phyloP scores from a whole-genome alignment of 2,888 invertebrate genomes.

The Panzeria rudis region DNA sequence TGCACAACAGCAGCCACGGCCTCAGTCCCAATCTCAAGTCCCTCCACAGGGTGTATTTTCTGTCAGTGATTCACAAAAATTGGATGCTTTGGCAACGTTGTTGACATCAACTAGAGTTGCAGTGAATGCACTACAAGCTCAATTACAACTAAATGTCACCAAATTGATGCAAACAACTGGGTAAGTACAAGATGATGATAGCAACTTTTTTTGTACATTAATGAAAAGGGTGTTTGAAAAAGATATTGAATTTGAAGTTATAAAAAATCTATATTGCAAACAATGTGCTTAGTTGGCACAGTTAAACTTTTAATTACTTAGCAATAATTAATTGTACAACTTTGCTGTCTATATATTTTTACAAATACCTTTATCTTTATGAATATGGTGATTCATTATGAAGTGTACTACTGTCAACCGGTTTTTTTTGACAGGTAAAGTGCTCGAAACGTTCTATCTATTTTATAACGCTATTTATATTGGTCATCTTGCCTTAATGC shows the following conservation, averaged over 20 bases:
- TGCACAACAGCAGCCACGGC: conserved; percentile 22
- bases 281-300: not conserved
- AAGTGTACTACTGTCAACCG: too few species aligned
- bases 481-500: too few species aligned
- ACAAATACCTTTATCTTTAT: not conserved
- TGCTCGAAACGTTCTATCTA: too few species aligned
- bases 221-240: not conserved
- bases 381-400: not conserved
- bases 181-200: conserved; percentile 73
- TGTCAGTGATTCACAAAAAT: conserved; percentile 62
- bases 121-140: conserved; percentile 69
- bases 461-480: too few species aligned
- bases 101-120: conserved; percentile 77
- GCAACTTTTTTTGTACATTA: not conserved
- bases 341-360: not conserved
- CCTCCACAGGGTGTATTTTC: conserved; percentile 31
- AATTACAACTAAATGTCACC: conserved; percentile 73
- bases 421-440: too few species aligned
- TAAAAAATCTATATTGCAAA: not conserved
- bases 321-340: not conserved
- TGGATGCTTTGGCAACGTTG: conserved; percentile 79
- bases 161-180: conserved; percentile 76
- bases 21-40: conserved; percentile 31
- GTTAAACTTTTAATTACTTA: not conserved
- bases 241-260: not conserved